Evolutionary conservation across 2,113 vertebrate species (phyloP).

Genomic region (Benitochromis conjunctus): DNA sequence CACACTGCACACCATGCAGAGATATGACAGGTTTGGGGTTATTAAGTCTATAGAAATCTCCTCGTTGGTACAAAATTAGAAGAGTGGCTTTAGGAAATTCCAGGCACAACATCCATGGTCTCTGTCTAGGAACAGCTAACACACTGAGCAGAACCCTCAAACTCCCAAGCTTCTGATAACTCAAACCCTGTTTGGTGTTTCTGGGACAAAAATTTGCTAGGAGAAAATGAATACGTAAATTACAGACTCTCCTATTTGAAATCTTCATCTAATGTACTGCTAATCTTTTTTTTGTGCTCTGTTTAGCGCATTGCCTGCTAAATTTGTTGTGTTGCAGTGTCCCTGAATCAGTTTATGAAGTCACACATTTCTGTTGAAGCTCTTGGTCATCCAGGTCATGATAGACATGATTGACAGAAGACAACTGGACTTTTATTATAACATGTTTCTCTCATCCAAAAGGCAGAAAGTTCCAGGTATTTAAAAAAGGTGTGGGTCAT

Average conservation of each 20-base stretch:
- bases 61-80: not conserved
- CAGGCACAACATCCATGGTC: not conserved
- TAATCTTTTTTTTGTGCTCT: not conserved
- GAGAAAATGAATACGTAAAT: rapidly evolving
- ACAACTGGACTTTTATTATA: not conserved
- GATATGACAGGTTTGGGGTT: not conserved
- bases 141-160: not conserved
- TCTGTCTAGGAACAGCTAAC: not conserved
- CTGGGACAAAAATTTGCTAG: not conserved
- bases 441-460: not conserved
- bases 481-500: not conserved
- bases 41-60: not conserved
- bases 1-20: not conserved
- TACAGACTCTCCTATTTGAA: not conserved
- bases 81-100: not conserved
- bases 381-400: not conserved
- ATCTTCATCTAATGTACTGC: not conserved
- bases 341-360: not conserved
- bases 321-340: no score
- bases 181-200: not conserved
- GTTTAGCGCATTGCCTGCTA: no score
- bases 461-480: not conserved
- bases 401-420: not conserved
- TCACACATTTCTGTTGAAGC: not conserved
- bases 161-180: not conserved